Conservation (phyloP, 2,797 vertebrate genomes). For the Zalophus californianus region DNA sequence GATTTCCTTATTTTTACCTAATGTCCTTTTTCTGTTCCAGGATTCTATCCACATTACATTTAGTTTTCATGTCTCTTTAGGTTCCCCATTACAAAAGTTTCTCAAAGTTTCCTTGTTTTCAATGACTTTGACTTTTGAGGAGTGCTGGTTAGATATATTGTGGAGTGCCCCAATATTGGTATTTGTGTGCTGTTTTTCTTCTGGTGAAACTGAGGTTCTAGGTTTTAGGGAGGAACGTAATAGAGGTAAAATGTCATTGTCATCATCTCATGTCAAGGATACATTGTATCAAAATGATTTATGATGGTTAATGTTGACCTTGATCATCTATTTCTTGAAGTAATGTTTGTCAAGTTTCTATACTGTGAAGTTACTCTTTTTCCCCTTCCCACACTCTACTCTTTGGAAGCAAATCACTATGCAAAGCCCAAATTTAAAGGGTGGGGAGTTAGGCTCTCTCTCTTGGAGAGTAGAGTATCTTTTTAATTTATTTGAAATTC, state of each 20-base stretch:
- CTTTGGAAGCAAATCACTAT: background rate
- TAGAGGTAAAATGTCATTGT: background rate
- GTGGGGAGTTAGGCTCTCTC: background rate
- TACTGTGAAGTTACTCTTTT: background rate
- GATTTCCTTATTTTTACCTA: background rate
- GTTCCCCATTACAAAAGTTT: background rate
- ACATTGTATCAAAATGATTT: background rate
- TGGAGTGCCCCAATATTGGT: background rate
- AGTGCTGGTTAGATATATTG: background rate
- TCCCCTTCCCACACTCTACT: background rate
- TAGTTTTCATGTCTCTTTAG: background rate
- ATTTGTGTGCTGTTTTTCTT: background rate
- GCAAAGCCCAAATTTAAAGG: background rate
- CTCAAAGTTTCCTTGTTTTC: conserved; percentile 23
- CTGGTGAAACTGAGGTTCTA: background rate
- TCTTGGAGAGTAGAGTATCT: background rate
- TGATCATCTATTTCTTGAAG: background rate
- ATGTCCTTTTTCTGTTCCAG: background rate
- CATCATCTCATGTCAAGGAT: background rate
- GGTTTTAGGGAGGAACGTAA: background rate
- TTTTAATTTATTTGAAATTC: background rate
- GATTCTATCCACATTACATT: background rate
- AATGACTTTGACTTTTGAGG: background rate
- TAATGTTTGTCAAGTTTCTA: background rate
- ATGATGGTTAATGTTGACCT: background rate